Evolutionary conservation across 37 sponge, comb jelly and placozoan species (phyloP), one percentile per base, ranked within the genome.

Genomic region (Aphrocallistes beatrix): DNA sequence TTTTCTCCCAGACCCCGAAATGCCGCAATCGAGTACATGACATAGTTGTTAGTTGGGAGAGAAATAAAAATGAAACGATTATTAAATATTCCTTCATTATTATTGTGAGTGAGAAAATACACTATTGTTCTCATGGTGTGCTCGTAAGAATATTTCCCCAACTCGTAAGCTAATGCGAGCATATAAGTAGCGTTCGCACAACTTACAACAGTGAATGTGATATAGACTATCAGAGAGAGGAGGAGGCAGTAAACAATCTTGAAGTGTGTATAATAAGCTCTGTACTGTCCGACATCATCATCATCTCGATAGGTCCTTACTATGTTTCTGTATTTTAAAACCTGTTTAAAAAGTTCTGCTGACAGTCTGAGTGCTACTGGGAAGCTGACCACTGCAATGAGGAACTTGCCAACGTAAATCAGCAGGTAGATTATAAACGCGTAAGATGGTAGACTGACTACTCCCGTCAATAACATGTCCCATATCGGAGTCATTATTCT

Each of bases 391-490:
- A 60, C n/a, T 3, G 75, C 75, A 60, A 60, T 60, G 25, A 60
- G 32, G n/a, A 60, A 32, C 17, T 60, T 21, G 34, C 28, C 75
- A 25, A 60, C 21, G 34, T 25, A 60, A 25, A 60, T 60, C 75
- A 28, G 75, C n/a, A 60, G n/a, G n/a, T 60, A 60, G 10, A 60
- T 13, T 25, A 60, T 32, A 28, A 60, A 60, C 21, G 75, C n/a
- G 75, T 60, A 60, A 13, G 3, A 30, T 60, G 10, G 28, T 30
- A 32, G 17, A 6, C 28, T 60, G 21, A 32, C 34, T 19, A 60
- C 75, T 32, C 75, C 75, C n/a, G 34, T 60, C 75, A 60, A 25
- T 60, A 60, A 60, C 75, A 60, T 60, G 75, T 60, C 75, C 75
- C 75, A 60, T 60, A 60, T 21, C 8, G 75, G 75, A 60, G 75